Percentiles rank a stretch among this genome's conserved stretches.
phyloP scores from a whole-genome alignment of 2,888 invertebrate species.

The Polylopha cassiicola region DNA sequence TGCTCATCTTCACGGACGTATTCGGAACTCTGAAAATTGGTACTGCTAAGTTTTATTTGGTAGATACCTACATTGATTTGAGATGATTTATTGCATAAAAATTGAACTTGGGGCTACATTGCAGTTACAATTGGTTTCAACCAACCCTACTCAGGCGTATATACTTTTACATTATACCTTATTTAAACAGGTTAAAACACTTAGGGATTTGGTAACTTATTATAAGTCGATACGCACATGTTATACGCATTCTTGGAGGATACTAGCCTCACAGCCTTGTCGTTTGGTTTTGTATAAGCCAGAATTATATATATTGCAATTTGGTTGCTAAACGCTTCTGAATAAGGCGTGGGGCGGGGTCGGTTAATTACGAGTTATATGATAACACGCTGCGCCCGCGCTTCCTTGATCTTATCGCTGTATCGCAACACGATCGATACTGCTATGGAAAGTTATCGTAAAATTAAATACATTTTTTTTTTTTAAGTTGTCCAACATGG shows the following conservation, averaged over 20 bases:
- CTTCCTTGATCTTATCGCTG: conserved; percentile 23
- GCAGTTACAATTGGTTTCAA: too few relatives aligned
- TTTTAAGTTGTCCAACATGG: conserved; percentile 5
- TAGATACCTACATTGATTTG: too few relatives aligned
- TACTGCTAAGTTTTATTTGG: conserved; percentile 6
- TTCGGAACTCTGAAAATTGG: neutral
- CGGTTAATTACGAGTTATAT: conserved; percentile 21
- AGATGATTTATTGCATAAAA: too few relatives aligned
- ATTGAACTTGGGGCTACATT: too few relatives aligned
- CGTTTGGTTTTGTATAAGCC: conserved; percentile 17
- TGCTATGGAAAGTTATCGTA: conserved; percentile 13
- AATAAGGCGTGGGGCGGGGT: conserved; percentile 18
- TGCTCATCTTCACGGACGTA: conserved; percentile 11
- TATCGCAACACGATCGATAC: conserved; percentile 21
- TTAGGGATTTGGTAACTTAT: too few relatives aligned
- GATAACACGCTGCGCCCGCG: conserved; percentile 21
- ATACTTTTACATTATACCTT: too few relatives aligned
- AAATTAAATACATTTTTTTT: conserved; percentile 11
- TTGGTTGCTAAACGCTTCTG: conserved; percentile 13
- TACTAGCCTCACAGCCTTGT: too few relatives aligned
- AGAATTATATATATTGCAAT: conserved; percentile 5
- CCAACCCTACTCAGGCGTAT: too few relatives aligned
- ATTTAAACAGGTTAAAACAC: too few relatives aligned
- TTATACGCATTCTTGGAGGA: too few relatives aligned
- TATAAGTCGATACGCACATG: too few relatives aligned